phyloP scores from a whole-genome alignment of 1,140 invertebrate species.

The Liolophura sinensis region DNA sequence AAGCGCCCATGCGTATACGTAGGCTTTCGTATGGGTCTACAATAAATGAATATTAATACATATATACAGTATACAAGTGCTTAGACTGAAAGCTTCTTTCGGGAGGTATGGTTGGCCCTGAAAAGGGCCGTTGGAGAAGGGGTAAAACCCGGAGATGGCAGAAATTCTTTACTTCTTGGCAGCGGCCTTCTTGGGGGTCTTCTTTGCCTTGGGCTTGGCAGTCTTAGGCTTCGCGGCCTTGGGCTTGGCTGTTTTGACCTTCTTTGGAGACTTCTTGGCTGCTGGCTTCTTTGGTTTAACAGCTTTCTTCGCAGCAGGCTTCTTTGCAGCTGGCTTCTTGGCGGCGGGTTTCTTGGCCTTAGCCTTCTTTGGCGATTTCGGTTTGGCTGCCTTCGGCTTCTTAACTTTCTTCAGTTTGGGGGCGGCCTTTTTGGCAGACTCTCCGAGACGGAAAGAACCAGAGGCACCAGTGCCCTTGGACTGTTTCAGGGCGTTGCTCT shows the following conservation, averaged over 20 bases:
- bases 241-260: slow-evolving; percentile 22
- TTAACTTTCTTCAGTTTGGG: slow-evolving; percentile 1
- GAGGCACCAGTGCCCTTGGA: slow-evolving; percentile 39
- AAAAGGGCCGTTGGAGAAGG: too few relatives aligned
- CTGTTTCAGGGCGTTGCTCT: slow-evolving; percentile 8
- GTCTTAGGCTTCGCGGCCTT: slow-evolving; percentile 26
- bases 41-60: too few relatives aligned
- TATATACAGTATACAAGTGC: too few relatives aligned
- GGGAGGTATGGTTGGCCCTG: too few relatives aligned
- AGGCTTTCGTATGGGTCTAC: too few relatives aligned
- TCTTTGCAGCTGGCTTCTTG: slow-evolving; percentile 2
- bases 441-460: slow-evolving; percentile 39
- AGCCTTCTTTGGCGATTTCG: background rate
- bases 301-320: background rate
- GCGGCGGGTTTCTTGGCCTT: too few relatives aligned
- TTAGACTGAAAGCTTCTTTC: too few relatives aligned
- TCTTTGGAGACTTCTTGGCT: slow-evolving; percentile 34
- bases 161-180: too few relatives aligned
- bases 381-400: slow-evolving; percentile 4
- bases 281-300: slow-evolving; percentile 18
- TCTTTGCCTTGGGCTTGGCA: too few relatives aligned
- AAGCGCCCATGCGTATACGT: too few relatives aligned
- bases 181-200: too few relatives aligned
- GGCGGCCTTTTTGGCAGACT: slow-evolving; percentile 7
- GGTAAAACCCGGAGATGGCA: too few relatives aligned